Evolutionary conservation across 2,888 invertebrate genomes (phyloP).

Genomic region (Hartigia nigra): DNA sequence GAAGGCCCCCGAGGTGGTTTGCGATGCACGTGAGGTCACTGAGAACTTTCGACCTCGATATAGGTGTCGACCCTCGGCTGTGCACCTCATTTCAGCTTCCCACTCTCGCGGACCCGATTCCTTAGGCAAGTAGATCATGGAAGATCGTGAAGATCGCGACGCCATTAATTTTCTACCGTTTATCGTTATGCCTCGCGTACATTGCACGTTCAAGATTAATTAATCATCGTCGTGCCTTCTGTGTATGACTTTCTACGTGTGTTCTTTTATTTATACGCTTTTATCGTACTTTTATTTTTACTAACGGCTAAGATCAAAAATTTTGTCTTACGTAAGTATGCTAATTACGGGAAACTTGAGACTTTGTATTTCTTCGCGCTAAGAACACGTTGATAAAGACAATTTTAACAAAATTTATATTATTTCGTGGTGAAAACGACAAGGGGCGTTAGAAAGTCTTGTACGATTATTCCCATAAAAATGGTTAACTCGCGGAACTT

Average conservation of each 20-base stretch:
- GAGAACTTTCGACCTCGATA: background rate
- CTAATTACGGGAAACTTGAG: background rate
- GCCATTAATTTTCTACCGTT: background rate
- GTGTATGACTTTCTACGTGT: background rate
- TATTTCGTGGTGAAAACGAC: background rate
- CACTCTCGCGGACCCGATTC: background rate
- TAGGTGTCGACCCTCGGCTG: background rate
- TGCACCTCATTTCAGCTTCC: background rate
- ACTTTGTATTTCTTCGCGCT: background rate
- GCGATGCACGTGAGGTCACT: slow-evolving; percentile 6
- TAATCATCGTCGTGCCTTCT: background rate
- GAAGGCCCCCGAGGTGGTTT: background rate
- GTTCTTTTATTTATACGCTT: background rate
- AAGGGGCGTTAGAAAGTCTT: background rate
- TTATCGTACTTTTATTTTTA: background rate
- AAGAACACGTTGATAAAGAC: background rate
- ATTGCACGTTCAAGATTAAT: background rate
- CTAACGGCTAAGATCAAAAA: fast-evolving
- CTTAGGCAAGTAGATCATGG: background rate
- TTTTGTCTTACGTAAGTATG: background rate
- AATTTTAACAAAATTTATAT: background rate
- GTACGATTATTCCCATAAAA: background rate
- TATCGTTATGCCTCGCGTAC: background rate
- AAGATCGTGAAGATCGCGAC: background rate
- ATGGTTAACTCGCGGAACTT: background rate